These are phyloP conservation scores for Drosophila diplacantha DNA, from an alignment of 2,888 invertebrate genomes.

Conservation along the genomic window DNA sequence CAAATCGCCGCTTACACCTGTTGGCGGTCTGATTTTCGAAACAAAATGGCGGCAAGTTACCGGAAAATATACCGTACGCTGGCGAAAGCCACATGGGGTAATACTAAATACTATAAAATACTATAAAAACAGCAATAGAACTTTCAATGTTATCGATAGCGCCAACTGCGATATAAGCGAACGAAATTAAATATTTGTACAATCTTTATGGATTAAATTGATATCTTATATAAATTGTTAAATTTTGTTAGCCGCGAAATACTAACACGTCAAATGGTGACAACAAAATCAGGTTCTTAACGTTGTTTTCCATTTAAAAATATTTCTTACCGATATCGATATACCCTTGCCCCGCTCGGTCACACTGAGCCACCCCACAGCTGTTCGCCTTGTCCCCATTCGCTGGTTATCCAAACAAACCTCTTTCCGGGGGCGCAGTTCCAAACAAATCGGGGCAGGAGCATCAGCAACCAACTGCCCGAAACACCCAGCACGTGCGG, in stretches of 20 bases:
- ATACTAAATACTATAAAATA: not conserved
- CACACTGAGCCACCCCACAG: not conserved
- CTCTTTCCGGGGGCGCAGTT: slow-evolving; percentile 6
- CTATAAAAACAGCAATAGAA: no score
- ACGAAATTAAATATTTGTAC: not conserved
- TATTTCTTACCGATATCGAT: not conserved
- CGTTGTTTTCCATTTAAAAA: not conserved
- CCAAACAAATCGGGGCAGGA: slow-evolving; percentile 5
- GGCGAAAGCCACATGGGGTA: no score
- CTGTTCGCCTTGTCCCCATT: slow-evolving; percentile 7
- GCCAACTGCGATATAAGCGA: not conserved
- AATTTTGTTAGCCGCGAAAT: not conserved
- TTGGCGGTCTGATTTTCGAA: not conserved
- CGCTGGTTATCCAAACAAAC: slow-evolving; percentile 1
- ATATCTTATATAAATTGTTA: not conserved
- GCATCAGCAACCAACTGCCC: slow-evolving; percentile 4
- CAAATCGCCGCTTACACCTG: no score
- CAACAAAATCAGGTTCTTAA: not conserved
- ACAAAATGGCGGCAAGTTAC: not conserved
- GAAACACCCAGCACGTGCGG: slow-evolving; percentile 7
- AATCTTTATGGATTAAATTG: not conserved
- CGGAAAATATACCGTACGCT: not conserved
- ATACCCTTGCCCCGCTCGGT: not conserved
- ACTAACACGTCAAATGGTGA: not conserved
- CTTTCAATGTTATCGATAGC: not conserved